phyloP scores from a whole-genome alignment of 2,797 vertebrate genomes.

The Lerista edwardsae region DNA sequence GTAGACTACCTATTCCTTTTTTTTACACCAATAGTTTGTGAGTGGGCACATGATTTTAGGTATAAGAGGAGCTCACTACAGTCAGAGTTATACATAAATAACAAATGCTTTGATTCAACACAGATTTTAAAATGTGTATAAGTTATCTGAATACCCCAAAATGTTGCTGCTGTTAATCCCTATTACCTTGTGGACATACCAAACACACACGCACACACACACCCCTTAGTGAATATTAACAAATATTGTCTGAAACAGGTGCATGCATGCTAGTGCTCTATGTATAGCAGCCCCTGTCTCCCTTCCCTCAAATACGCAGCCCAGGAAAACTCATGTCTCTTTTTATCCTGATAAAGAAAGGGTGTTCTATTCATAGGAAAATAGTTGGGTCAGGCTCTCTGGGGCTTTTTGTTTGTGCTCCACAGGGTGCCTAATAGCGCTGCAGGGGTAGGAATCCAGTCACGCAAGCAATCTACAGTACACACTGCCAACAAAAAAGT shows the following conservation, averaged over 20 bases:
- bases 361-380: conserved; percentile 68
- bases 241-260: conserved; percentile 30
- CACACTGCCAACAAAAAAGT: conserved; percentile 52
- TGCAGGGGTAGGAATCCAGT: conserved; percentile 62
- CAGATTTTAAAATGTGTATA: too few relatives aligned
- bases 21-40: not conserved
- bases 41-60: not conserved
- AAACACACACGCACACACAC: not conserved
- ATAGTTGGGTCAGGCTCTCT: conserved; percentile 59
- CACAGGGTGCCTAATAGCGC: conserved; percentile 53
- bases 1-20: too few relatives aligned
- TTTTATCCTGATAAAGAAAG: conserved; percentile 63
- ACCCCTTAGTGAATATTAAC: not conserved
- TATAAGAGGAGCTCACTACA: not conserved
- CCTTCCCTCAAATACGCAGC: conserved; percentile 30
- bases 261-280: conserved; percentile 11
- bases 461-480: conserved; percentile 60
- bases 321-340: conserved; percentile 31
- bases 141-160: not conserved
- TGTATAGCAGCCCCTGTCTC: conserved; percentile 28
- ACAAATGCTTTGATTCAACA: too few relatives aligned
- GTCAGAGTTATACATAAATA: not conserved
- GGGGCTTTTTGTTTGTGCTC: conserved; percentile 71
- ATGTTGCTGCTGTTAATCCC: not conserved
- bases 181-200: too few relatives aligned